Evolutionary conservation across 2,113 vertebrate genomes (phyloP).

Genomic region (Hydrochoerus hydrochaeris): DNA sequence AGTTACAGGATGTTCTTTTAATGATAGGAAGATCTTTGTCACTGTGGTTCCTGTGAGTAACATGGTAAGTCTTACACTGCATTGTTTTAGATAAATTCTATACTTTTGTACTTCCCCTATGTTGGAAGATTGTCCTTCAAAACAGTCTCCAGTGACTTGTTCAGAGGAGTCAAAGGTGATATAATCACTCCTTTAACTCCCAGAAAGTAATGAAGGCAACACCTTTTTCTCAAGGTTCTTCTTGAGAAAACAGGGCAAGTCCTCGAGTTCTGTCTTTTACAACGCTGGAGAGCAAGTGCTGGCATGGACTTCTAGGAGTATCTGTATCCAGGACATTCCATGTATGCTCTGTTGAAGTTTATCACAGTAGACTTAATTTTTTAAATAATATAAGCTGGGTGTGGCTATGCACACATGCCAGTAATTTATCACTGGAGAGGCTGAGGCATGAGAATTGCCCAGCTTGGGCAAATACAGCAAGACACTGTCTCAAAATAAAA

Average conservation of each 20-base stretch:
- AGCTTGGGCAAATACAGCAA: neutral
- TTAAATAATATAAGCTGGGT: neutral
- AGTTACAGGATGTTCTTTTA: neutral
- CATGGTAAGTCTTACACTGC: neutral
- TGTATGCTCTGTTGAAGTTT: neutral
- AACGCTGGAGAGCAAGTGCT: neutral
- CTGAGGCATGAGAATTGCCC: neutral
- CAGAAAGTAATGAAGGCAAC: conserved; percentile 10
- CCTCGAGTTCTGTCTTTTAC: conserved; percentile 24
- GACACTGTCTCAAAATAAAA: neutral
- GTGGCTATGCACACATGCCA: neutral
- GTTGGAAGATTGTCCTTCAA: neutral
- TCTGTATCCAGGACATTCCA: neutral
- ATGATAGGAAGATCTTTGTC: neutral
- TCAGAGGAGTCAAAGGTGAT: neutral
- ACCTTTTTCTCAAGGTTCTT: conserved; percentile 4
- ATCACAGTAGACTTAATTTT: neutral
- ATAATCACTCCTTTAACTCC: neutral
- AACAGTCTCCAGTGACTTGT: neutral
- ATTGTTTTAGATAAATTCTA: neutral
- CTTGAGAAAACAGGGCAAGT: neutral
- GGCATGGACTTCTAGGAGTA: neutral
- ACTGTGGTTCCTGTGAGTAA: neutral
- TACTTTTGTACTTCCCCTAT: neutral
- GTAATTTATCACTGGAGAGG: neutral